Conservation (phyloP, 2,797 vertebrate species). For the Spinibarbus caldwelli region DNA sequence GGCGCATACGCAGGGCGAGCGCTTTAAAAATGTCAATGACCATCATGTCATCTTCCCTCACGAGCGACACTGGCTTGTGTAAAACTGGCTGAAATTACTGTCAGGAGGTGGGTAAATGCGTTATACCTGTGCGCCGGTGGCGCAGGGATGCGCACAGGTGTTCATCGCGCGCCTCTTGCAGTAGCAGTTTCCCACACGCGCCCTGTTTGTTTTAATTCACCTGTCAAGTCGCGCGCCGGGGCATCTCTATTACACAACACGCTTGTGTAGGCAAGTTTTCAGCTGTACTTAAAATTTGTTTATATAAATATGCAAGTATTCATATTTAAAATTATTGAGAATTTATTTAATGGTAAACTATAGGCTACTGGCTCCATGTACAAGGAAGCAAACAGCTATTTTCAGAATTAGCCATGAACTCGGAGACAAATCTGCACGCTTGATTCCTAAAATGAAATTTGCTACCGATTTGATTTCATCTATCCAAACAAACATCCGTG, state of each 20-base stretch:
- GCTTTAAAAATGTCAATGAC: constrained; percentile 78
- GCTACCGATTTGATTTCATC: constrained; percentile 13
- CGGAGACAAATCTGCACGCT: background rate
- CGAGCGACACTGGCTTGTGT: background rate
- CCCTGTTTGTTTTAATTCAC: constrained; percentile 59
- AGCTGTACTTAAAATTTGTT: background rate
- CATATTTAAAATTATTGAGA: background rate
- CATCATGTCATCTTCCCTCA: constrained; percentile 65
- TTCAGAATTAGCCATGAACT: background rate
- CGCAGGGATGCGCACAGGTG: constrained; percentile 51
- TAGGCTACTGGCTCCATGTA: background rate
- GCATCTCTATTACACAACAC: constrained; percentile 37
- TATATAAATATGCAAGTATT: background rate
- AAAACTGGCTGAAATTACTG: background rate
- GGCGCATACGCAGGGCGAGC: constrained; percentile 67
- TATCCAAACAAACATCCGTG: constrained; percentile 33
- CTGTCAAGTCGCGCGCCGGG: constrained; percentile 54
- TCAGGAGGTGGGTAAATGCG: background rate
- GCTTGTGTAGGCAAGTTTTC: background rate
- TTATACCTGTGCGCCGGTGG: constrained; percentile 25
- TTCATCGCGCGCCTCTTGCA: constrained; percentile 48
- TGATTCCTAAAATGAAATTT: constrained; percentile 43
- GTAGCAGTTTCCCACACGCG: constrained; percentile 43
- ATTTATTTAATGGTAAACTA: background rate
- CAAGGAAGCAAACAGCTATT: background rate